phyloP scores from a whole-genome alignment of 2,888 invertebrate genomes.

The Lasioglossum lativentre region DNA sequence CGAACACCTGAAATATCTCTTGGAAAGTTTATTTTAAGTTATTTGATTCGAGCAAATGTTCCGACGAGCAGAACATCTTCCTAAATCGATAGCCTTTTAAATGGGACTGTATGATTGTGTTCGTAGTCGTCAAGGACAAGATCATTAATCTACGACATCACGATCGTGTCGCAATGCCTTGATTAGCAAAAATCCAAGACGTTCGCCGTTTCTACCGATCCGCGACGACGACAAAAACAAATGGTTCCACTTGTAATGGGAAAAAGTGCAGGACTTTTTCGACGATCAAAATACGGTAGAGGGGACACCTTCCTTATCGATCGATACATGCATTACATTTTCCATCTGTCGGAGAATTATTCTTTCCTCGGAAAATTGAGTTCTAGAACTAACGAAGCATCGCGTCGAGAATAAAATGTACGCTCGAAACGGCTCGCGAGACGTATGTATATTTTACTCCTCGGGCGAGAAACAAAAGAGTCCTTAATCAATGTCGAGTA shows the following conservation, averaged over 20 bases:
- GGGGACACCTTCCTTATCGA: not conserved
- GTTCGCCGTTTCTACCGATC: not conserved
- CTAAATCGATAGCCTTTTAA: not conserved
- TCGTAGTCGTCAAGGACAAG: not conserved
- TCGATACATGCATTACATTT: not conserved
- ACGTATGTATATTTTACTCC: not conserved
- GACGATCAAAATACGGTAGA: not conserved
- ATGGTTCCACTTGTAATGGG: not conserved
- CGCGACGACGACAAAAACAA: not conserved
- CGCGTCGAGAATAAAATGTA: not conserved
- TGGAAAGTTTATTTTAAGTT: not conserved
- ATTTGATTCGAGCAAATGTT: not conserved
- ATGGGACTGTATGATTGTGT: not conserved
- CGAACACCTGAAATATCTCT: not conserved
- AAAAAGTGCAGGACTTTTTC: not conserved
- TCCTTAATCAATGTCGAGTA: slow-evolving; percentile 7
- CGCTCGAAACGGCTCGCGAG: not conserved
- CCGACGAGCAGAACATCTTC: not conserved
- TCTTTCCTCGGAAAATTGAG: not conserved
- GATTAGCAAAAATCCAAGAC: not conserved
- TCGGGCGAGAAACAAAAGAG: slow-evolving; percentile 10
- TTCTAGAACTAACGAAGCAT: not conserved
- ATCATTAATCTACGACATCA: not conserved
- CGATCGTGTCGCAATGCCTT: not conserved
- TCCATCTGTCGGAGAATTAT: not conserved